Base-by-base conservation (phyloP, 2,888 invertebrate genomes). In the Folsomia candida region DNA sequence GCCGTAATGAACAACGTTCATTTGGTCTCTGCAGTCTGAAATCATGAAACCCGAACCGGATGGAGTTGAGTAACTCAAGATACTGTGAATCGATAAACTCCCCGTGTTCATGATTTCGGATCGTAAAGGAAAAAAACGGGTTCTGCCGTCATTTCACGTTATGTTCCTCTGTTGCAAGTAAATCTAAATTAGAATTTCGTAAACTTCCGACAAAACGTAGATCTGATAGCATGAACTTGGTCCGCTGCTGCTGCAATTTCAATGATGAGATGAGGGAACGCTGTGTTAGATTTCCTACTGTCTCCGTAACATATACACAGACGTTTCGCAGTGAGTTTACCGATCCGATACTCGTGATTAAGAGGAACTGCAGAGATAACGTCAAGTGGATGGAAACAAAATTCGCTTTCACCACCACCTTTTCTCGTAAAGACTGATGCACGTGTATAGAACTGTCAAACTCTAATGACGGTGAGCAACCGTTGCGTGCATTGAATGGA, bases 21-120 rank as follows among this genome's bases (percentile, higher is more conserved):
- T n/a, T n/a, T 37, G 37, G 37, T 37, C 37, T 37, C 37, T 37
- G 37, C 37, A 9, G 6, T 37, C 37, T 37, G 14, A 37, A 37
- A 37, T 37, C 37, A 37, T 37, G 37, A 37, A 37, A 37, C 37
- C 14, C 14, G 37, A 37, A 37, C 37, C 37, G 37, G 37, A 37
- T 9, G 37, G 14, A 14, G 37, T 37, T 37, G 37, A 4, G 37
- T 14, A 37, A 37, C 37, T n/a, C 6, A 24, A 18, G 59, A 24
- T 59, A 18, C 59, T 59, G 59, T 20, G 25, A 59, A 59, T 59
- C 59, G 59, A 59, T 59, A 59, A 59, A 59, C 20, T 25, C 14
- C 14, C 37, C 37, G 4, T 9, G 4, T 59, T 25, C 59, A 59
- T 59, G 22, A 59, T 59, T 59, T 24, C 25, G 3, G 25, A 25